phyloP scores from a whole-genome alignment of 2,888 invertebrate genomes.

The Hyppa rectilinea region DNA sequence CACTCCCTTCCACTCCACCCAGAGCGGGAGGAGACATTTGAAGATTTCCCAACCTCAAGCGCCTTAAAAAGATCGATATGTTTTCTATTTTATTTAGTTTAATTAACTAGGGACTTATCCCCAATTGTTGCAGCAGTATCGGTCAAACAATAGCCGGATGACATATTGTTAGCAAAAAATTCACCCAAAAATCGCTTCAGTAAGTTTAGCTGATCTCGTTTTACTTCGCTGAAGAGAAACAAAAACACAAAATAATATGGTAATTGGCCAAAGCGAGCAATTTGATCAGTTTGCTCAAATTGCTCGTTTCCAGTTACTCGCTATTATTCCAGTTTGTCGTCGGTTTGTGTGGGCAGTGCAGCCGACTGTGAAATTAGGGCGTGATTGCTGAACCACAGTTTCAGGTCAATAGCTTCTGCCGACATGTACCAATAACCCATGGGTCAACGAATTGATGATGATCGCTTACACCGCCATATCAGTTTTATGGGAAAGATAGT shows the following conservation, averaged over 20 bases:
- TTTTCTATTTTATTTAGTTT: not conserved
- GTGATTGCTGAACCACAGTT: constrained; percentile 72
- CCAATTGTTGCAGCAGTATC: no score
- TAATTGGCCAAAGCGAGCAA: constrained; percentile 38
- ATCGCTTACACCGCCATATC: constrained; percentile 24
- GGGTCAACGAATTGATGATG: constrained; percentile 42
- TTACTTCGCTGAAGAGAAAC: not conserved
- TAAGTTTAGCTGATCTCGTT: not conserved
- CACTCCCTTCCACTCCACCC: no score
- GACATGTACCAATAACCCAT: constrained; percentile 64
- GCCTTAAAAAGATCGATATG: no score
- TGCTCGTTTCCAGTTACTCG: constrained; percentile 62
- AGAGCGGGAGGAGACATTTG: no score
- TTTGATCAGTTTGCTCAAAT: constrained; percentile 62
- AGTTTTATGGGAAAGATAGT: constrained; percentile 38
- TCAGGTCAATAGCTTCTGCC: constrained; percentile 80
- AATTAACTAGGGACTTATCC: no score
- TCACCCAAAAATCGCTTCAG: no score
- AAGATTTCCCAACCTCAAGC: no score
- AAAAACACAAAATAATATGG: constrained; percentile 10
- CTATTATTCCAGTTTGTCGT: constrained; percentile 64
- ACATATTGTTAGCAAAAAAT: no score
- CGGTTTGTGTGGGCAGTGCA: constrained; percentile 68
- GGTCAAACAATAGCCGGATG: no score
- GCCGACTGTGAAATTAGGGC: constrained; percentile 80